Evolutionary conservation across 2,113 vertebrate genomes (phyloP).

Genomic region (Tretioscincus oriximinensis): DNA sequence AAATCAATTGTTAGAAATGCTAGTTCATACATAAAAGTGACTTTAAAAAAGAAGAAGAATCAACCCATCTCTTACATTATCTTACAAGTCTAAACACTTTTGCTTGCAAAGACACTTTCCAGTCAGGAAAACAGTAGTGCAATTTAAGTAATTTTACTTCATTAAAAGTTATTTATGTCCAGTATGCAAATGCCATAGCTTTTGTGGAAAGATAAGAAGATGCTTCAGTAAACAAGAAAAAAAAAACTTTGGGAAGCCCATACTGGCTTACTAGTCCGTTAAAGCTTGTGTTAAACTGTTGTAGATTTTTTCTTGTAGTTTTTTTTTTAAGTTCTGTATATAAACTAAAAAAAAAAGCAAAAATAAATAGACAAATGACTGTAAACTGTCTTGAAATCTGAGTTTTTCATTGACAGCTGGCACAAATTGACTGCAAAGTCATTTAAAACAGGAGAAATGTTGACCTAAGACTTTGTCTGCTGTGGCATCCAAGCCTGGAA

Average conservation of each 20-base stretch:
- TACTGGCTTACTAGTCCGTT: slow-evolving; percentile 78
- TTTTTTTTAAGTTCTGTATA: slow-evolving; percentile 58
- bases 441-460: slow-evolving; percentile 75
- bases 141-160: slow-evolving; percentile 83
- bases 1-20: slow-evolving; percentile 81
- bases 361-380: slow-evolving; percentile 82
- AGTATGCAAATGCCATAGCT: slow-evolving; percentile 75
- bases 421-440: slow-evolving; percentile 73
- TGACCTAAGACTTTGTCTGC: slow-evolving; percentile 78
- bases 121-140: slow-evolving; percentile 92
- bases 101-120: slow-evolving; percentile 80
- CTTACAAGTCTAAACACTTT: slow-evolving; percentile 75
- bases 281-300: slow-evolving; percentile 75
- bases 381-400: slow-evolving; percentile 77
- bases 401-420: slow-evolving; percentile 73
- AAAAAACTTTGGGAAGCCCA: slow-evolving; percentile 75
- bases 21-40: slow-evolving; percentile 83
- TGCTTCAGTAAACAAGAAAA: slow-evolving; percentile 82
- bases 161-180: slow-evolving; percentile 77
- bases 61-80: slow-evolving; percentile 71
- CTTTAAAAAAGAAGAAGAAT: slow-evolving; percentile 82
- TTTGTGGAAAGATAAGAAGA: slow-evolving; percentile 83
- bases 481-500: slow-evolving; percentile 73
- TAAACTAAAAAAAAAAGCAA: slow-evolving; percentile 66
- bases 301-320: slow-evolving; percentile 66